These are phyloP conservation scores for Drosophila nikananu DNA, from an alignment of 1,140 invertebrate genomes.

Conservation along the genomic window DNA sequence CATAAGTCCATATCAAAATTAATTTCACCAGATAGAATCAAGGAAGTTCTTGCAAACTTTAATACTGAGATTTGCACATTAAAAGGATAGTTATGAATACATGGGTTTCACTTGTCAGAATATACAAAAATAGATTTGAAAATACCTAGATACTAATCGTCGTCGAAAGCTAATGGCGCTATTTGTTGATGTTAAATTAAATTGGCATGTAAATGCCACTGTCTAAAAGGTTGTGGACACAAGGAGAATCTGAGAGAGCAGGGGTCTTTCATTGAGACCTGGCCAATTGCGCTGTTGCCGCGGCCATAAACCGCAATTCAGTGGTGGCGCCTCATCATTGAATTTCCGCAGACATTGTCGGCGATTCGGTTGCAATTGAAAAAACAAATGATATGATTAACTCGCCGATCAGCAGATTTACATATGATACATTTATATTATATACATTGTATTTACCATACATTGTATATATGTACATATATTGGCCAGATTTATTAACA, in stretches of 20 bases:
- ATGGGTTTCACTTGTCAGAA: background rate
- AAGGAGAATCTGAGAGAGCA: background rate
- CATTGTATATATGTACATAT: background rate
- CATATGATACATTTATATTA: background rate
- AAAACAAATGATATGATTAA: constrained; percentile 12
- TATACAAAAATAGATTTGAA: background rate
- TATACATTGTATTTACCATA: background rate
- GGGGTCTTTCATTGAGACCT: constrained; percentile 11
- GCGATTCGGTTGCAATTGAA: constrained; percentile 12
- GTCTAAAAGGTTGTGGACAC: background rate
- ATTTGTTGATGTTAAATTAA: constrained; percentile 53
- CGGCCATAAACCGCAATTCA: constrained; percentile 27
- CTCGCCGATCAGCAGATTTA: constrained; percentile 1
- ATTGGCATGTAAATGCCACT: constrained; percentile 14
- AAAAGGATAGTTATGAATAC: background rate
- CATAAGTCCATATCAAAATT: background rate
- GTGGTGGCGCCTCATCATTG: constrained; percentile 21
- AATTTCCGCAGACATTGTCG: constrained; percentile 17
- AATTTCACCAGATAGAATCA: background rate
- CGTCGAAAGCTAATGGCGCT: constrained; percentile 7
- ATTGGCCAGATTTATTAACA: background rate
- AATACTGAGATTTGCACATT: background rate
- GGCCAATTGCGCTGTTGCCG: constrained; percentile 6
- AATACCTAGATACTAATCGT: background rate
- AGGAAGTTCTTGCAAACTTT: background rate